Conservation (phyloP, 2,113 vertebrate species). For the Opisthocomus hoazin region DNA sequence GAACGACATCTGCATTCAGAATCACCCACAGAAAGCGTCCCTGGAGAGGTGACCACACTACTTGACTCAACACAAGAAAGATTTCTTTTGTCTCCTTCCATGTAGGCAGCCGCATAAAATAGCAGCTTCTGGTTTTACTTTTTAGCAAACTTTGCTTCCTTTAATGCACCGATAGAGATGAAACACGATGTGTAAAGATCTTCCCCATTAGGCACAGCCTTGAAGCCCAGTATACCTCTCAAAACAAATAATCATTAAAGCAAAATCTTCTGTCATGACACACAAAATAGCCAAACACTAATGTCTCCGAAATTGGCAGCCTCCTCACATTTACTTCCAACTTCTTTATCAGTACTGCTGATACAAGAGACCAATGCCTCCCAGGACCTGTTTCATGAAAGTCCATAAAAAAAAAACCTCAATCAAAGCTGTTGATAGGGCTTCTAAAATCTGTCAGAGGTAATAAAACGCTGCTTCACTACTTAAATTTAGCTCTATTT, state of each 20-base stretch:
- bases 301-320: neutral
- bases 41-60: conserved; percentile 34
- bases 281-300: neutral
- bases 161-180: neutral
- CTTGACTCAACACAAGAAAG: neutral
- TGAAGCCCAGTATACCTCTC: neutral
- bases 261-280: neutral
- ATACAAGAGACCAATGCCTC: neutral
- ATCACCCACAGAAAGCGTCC: conserved; percentile 14
- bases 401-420: neutral
- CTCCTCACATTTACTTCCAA: neutral
- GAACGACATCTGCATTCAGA: conserved; percentile 69
- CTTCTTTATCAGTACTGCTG: neutral
- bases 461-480: neutral
- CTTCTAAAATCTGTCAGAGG: neutral
- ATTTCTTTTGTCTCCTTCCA: neutral
- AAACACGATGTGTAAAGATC: neutral
- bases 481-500: neutral
- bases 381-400: neutral
- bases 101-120: neutral
- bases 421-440: neutral
- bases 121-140: neutral
- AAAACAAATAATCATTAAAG: neutral
- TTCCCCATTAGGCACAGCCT: neutral
- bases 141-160: neutral